Evolutionary conservation across 2,113 vertebrate genomes (phyloP), one percentile per base, ranked within the genome.

Genomic region (Vanacampus margaritifer): DNA sequence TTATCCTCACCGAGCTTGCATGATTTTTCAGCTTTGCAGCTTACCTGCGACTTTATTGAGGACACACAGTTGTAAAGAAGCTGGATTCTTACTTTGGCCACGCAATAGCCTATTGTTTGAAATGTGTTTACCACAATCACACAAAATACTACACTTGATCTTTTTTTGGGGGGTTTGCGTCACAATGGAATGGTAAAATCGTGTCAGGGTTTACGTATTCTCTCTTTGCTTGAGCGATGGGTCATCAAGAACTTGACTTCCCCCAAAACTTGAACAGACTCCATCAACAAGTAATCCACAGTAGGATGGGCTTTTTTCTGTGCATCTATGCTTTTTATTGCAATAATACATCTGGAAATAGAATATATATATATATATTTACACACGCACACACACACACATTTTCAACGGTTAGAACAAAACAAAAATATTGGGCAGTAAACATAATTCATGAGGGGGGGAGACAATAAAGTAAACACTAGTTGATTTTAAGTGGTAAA

Each of bases 301-400:
- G 17, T 16, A 28, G 60, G 12, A 39, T 71, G 12, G 45, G 70
- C 53, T 5, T 76, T 81, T 67, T 72, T 62, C 32, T 85, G 75
- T 84, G 85, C 86, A 86, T 71, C 75, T 70, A 67, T 82, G 75
- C 74, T 75, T 79, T 89, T 90, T 88, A 91, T 91, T 91, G 91
- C 87, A 90, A 83, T 86, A 82, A 83, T 84, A 89, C 86, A 87
- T 85, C 78, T 86, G 82, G 76, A 82, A 84, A 69, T 82, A 76
- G 24, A 76, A 37, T 39, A 37, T 39, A 21, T 43, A 43, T 43
- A 60, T 76, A 73, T 64, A 76, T 78, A 79, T 76, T 72, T 72
- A 63, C 60, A 37, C 46, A 64, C 45, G 16, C 63, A 17, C 58
- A 23, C 54, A 32, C 24, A 50, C 24, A 28, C 17, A 46, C 72